Percentiles rank a stretch among this genome's conserved stretches.
These are phyloP conservation scores for Dicaeum eximium DNA, from an alignment of 2,113 vertebrate species.

Conservation along the genomic window DNA sequence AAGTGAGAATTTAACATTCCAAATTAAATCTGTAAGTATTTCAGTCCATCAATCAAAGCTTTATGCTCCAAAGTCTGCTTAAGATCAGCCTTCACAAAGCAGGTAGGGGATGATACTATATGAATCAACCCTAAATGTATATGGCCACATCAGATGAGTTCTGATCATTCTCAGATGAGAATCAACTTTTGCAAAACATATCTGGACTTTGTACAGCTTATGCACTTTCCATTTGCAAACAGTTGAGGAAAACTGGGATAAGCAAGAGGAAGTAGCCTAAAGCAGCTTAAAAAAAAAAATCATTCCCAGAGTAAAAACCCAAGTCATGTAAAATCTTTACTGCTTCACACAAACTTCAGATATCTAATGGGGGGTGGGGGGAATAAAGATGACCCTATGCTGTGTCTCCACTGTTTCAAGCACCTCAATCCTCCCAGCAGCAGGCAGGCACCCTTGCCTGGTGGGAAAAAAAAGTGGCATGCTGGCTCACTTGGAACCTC, in stretches of 20 bases:
- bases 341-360: neutral
- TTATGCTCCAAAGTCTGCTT: neutral
- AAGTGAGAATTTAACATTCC: neutral
- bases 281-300: neutral
- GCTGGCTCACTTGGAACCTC: neutral
- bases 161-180: too few species aligned
- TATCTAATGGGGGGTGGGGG: neutral
- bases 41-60: neutral
- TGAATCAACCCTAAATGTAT: neutral
- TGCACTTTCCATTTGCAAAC: neutral
- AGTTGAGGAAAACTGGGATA: neutral
- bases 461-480: neutral
- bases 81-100: neutral
- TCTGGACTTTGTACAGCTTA: neutral
- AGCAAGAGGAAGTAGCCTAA: neutral
- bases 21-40: neutral
- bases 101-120: neutral
- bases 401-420: neutral
- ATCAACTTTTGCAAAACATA: neutral
- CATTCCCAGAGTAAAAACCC: neutral
- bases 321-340: neutral
- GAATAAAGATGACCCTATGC: neutral
- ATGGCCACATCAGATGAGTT: neutral
- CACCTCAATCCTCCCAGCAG: neutral
- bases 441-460: neutral